Conservation (phyloP, 2,797 vertebrate species). For the Coregonus sp. region DNA sequence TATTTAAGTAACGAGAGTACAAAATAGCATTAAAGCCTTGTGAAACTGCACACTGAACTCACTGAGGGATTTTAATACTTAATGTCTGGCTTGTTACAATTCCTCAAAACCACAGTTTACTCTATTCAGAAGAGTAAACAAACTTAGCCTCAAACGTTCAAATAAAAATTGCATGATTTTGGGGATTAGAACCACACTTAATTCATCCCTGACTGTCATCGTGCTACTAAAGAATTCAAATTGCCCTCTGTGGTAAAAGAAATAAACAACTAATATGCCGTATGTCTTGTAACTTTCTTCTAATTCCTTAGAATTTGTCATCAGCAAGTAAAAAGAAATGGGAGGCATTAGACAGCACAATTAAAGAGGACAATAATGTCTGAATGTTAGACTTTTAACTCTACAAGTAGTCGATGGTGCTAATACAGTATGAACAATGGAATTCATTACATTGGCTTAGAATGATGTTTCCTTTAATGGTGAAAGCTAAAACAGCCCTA, state of each 20-base stretch:
- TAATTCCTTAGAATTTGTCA: neutral
- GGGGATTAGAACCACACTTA: conserved; percentile 43
- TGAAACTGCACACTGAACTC: conserved; percentile 4
- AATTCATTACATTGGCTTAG: neutral
- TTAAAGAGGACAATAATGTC: neutral
- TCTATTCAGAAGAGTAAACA: conserved; percentile 40
- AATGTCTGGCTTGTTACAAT: conserved; percentile 29
- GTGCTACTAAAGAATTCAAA: conserved; percentile 22
- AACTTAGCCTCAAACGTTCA: conserved; percentile 35
- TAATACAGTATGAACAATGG: neutral
- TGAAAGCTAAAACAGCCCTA: neutral
- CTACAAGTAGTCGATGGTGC: neutral
- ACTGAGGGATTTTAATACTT: conserved; percentile 18
- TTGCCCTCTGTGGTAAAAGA: conserved; percentile 30
- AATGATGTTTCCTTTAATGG: neutral
- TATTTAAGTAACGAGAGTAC: conserved; percentile 28
- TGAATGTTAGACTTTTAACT: neutral
- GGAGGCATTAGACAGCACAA: neutral
- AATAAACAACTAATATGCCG: conserved; percentile 26
- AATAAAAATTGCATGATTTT: conserved; percentile 23
- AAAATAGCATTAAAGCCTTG: conserved; percentile 1
- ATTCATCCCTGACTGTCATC: conserved; percentile 32
- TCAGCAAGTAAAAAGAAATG: neutral
- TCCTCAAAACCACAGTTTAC: conserved; percentile 50
- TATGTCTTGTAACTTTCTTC: neutral